Conservation (phyloP, 2,113 vertebrate genomes). For the Amia ocellicauda region DNA sequence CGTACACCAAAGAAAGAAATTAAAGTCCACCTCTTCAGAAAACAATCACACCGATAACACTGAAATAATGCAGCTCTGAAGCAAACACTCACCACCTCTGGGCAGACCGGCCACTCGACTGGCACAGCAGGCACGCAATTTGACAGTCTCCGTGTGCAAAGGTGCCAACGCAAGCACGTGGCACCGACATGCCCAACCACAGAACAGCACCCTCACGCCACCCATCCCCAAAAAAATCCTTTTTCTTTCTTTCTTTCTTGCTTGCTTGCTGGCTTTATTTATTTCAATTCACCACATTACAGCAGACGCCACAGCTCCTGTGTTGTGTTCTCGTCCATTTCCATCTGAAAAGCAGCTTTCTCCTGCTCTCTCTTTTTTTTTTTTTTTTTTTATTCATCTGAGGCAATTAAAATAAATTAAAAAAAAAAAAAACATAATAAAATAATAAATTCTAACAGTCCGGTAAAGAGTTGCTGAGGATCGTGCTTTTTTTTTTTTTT, state of each 20-base stretch:
- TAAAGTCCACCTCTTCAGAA: too few relatives aligned
- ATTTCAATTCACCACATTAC: conserved; percentile 34
- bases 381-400: conserved; percentile 28
- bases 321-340: neutral
- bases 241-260: conserved; percentile 34
- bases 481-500: conserved; percentile 48
- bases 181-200: conserved; percentile 71
- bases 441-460: too few relatives aligned
- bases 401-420: conserved; percentile 31
- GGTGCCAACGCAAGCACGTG: conserved; percentile 68
- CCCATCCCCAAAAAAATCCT: conserved; percentile 43
- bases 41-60: too few relatives aligned
- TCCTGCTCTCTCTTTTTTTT: neutral
- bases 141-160: conserved; percentile 59
- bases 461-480: conserved; percentile 30
- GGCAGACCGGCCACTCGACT: conserved; percentile 49
- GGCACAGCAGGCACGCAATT: conserved; percentile 54
- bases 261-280: conserved; percentile 42
- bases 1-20: too few relatives aligned
- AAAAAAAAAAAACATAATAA: conserved; percentile 40
- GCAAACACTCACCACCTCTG: conserved; percentile 66
- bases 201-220: conserved; percentile 68
- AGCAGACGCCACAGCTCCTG: conserved; percentile 3
- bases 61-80: conserved; percentile 45
- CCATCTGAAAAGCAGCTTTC: too few relatives aligned